Base-by-base conservation (phyloP, 1,140 invertebrate genomes). In the Trachymyrmex septentrionalis region DNA sequence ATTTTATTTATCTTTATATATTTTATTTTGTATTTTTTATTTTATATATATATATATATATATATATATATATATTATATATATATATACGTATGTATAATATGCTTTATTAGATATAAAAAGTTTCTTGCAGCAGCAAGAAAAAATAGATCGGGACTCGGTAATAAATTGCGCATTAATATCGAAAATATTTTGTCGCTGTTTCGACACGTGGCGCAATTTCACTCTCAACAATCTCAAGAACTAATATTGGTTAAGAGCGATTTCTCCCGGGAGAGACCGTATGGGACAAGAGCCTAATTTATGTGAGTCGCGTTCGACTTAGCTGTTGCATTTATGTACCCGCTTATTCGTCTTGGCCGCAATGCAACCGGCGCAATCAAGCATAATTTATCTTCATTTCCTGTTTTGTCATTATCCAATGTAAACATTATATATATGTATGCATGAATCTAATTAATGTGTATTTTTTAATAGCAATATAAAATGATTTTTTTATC, bases 241-340 rank as follows among this genome's bases (percentile, higher is more conserved):
- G 3, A 59, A 38, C 72, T 75, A 59, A 75, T 75, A 75, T 75
- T 75, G 72, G 21, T 69, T 69, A 59, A 44, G 14, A 75, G 55
- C 55, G 72, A 59, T 75, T 75, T 75, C 72, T 75, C 72, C 55
- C n/a, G 72, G 72, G 55, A 69, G 38, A 69, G 66, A 44, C 9
- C 50, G 24, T 21, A 59, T 59, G 7, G 30, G 72, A 75, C 34
- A 44, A 44, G n/a, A 38, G 21, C 30, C 34, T 73, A 75, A 61
- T 75, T 75, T 75, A 75, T 75, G 34, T 7, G 55, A 75, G 30
- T 21, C n/a, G 72, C 55, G 7, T n/a, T 38, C 53, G 34, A 24
- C 72, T 59, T 75, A 44, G 72, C n/a, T 75, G n/a, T 59, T 59
- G 30, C 55, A 59, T 44, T 75, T 59, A 19, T 59, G 72, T 75